Evolutionary conservation across 2,797 vertebrate species (phyloP), one percentile per base, ranked within the genome.

Genomic region (Dallia pectoralis): DNA sequence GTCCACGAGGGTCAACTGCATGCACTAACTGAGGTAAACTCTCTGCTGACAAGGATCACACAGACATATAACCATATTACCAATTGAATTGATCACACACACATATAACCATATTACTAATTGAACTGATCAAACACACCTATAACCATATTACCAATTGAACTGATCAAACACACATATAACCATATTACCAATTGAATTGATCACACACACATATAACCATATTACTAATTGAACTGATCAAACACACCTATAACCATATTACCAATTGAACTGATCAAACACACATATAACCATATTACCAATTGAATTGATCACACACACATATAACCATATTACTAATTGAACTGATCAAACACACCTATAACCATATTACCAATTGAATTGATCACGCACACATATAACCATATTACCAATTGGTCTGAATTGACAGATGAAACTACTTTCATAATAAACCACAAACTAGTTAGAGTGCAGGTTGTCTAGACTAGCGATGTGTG

Each of bases 1-100:
- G 97, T 99, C 49, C 96, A 99, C 33, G 95, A 99, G 87, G 97
- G 97, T 27, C 97, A 99, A 87, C 95, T 99, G 72, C 97, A 99
- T 6, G 96, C 97, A 0, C 91, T 99, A 77, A 98, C 97, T 0
- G 97, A 99, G 97, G 97, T 99, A 91, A 93, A 80, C 64, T 29
- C 56, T 65, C 48, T n/a, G 33, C 11, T 14, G 19, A 22, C 11
- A 11, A 16, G 40, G 33, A 36, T 8, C 8, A 8, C 3, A 36
- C 3, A 36, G 8, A 36, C 33, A 36, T 16, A 53, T 53, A n/a
- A n/a, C n/a, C n/a, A n/a, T n/a, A 53, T 16, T 53, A 53, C 51
- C n/a, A 16, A 7, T 18, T 6, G 96, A 96, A 0, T 91, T 99
- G 77, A 98, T n/a, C n/a, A n/a, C n/a, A n/a, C 97, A 0, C 97